Evolutionary conservation across 2,888 invertebrate species (phyloP).

Genomic region (Vannuccia rotundouncinata): DNA sequence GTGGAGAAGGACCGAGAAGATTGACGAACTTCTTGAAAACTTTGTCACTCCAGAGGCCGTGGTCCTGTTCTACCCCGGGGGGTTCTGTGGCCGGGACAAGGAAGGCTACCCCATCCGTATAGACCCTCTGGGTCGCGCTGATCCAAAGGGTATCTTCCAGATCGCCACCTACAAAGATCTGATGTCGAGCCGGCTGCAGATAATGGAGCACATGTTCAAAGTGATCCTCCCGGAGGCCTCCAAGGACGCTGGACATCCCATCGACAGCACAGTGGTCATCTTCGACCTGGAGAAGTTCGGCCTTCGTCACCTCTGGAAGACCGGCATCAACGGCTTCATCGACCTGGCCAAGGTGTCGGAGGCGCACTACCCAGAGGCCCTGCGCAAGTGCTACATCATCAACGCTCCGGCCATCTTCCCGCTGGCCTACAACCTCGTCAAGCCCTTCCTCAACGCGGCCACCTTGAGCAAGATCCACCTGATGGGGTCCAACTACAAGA

Average conservation of each 20-base stretch:
- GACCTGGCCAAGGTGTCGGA: constrained; percentile 41
- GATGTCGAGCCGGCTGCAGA: constrained; percentile 57
- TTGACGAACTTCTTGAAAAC: constrained; percentile 49
- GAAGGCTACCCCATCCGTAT: constrained; percentile 73
- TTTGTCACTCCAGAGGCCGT: constrained; percentile 58
- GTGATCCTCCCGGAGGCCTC: constrained; percentile 9
- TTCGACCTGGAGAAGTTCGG: constrained; percentile 51
- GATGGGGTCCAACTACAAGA: constrained; percentile 43
- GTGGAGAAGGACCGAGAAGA: constrained; percentile 49
- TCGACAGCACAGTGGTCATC: constrained; percentile 47
- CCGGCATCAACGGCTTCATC: constrained; percentile 42
- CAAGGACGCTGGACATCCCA: constrained; percentile 41
- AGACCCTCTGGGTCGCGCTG: constrained; percentile 72
- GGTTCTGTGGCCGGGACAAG: constrained; percentile 72
- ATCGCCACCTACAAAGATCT: background rate
- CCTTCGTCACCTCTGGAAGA: constrained; percentile 52
- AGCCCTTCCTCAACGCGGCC: constrained; percentile 32
- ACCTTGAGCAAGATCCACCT: constrained; percentile 33
- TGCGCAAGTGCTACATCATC: constrained; percentile 40
- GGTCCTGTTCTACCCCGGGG: constrained; percentile 69
- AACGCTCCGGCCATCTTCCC: constrained; percentile 40
- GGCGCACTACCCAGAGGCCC: constrained; percentile 43
- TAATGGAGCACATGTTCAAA: constrained; percentile 60
- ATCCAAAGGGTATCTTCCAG: constrained; percentile 60
- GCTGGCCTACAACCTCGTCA: constrained; percentile 26